phyloP scores from a whole-genome alignment of 2,888 invertebrate genomes.

The Petrophora chlorosata region DNA sequence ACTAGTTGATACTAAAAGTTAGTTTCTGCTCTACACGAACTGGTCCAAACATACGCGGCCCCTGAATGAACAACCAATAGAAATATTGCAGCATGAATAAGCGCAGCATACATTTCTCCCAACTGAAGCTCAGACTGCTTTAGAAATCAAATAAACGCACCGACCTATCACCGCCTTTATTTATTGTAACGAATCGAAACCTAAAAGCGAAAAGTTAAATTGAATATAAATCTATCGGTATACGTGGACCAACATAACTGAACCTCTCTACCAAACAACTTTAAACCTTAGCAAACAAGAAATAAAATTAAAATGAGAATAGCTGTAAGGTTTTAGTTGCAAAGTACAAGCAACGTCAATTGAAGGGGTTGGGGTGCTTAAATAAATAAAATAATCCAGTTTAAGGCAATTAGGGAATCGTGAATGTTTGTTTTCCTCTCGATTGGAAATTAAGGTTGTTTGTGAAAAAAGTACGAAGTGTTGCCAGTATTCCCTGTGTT shows the following conservation, averaged over 20 bases:
- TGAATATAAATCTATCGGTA: constrained; percentile 36
- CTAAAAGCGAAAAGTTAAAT: constrained; percentile 36
- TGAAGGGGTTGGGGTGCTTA: constrained; percentile 51
- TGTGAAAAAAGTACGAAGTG: constrained; percentile 24
- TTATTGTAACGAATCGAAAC: constrained; percentile 32
- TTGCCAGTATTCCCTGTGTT: constrained; percentile 10
- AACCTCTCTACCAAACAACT: background rate
- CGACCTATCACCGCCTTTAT: constrained; percentile 26
- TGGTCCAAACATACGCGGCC: no score
- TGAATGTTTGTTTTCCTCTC: constrained; percentile 36
- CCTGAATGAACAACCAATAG: no score
- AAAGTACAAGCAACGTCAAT: constrained; percentile 46
- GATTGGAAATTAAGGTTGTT: constrained; percentile 36
- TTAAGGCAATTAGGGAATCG: constrained; percentile 52
- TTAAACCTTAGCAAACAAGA: constrained; percentile 2
- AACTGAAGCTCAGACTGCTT: constrained; percentile 1
- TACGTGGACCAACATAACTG: constrained; percentile 15
- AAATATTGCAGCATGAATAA: no score
- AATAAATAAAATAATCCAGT: constrained; percentile 57
- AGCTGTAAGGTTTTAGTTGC: constrained; percentile 8
- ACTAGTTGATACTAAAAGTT: no score
- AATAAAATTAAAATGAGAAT: background rate
- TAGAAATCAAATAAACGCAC: constrained; percentile 25
- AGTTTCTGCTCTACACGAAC: no score
- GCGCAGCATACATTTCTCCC: no score